These are phyloP conservation scores for Ia io DNA, from an alignment of 2,113 vertebrate genomes.

Conservation along the genomic window DNA sequence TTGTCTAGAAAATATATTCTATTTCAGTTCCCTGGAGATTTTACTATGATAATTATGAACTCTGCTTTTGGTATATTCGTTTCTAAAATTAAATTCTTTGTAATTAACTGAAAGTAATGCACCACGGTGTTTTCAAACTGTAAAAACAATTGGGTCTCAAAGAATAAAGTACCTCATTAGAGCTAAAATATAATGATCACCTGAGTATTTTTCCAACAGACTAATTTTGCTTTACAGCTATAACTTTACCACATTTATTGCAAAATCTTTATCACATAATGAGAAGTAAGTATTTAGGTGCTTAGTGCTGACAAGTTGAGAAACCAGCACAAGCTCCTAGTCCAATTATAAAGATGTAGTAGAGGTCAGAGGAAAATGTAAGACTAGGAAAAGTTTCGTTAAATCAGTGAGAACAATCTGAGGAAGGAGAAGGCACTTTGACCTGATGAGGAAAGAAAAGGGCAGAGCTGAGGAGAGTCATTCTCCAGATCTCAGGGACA, in stretches of 20 bases:
- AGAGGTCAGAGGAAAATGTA: neutral
- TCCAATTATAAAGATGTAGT: neutral
- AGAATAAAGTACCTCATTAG: slow-evolving; percentile 53
- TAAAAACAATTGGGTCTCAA: slow-evolving; percentile 30
- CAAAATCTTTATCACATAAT: neutral
- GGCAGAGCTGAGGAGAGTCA: neutral
- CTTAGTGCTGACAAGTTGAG: neutral
- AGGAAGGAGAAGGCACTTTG: neutral
- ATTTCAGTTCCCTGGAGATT: slow-evolving; percentile 34
- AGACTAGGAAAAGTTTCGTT: neutral
- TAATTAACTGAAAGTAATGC: slow-evolving; percentile 57
- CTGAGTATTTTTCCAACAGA: slow-evolving; percentile 39
- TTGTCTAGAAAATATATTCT: slow-evolving; percentile 30
- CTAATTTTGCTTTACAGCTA: slow-evolving; percentile 43
- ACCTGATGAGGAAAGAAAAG: neutral
- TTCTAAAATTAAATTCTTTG: slow-evolving; percentile 62
- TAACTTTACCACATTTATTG: slow-evolving; percentile 12
- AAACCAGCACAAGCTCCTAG: neutral
- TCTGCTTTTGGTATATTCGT: slow-evolving; percentile 29
- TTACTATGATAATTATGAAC: slow-evolving; percentile 51
- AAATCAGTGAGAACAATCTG: neutral
- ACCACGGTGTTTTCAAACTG: slow-evolving; percentile 21
- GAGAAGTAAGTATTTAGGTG: neutral
- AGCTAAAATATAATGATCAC: slow-evolving; percentile 54
- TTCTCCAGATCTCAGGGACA: neutral